A percentile compares a stretch with the other conserved stretches of the same genome.
Conservation (phyloP, 2,113 vertebrate species). For the Todiramphus saurophagus region DNA sequence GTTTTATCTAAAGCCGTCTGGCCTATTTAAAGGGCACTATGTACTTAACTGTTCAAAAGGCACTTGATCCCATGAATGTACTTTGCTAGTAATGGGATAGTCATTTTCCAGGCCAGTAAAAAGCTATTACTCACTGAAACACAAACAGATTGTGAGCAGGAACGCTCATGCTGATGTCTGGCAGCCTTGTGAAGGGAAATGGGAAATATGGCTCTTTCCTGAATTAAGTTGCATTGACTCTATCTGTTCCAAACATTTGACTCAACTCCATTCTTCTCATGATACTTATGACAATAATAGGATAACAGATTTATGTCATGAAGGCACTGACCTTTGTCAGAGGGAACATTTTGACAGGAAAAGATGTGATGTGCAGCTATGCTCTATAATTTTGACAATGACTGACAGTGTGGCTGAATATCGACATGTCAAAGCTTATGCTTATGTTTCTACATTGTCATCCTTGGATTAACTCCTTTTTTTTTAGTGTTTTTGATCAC, state of each 20-base stretch:
- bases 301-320: slow-evolving; percentile 71
- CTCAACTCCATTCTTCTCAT: slow-evolving; percentile 31
- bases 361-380: not conserved
- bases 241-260: slow-evolving; percentile 54
- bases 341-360: slow-evolving; percentile 63
- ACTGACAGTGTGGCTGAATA: slow-evolving; percentile 52
- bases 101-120: slow-evolving; percentile 57
- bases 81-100: slow-evolving; percentile 27
- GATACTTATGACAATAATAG: slow-evolving; percentile 61
- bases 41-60: slow-evolving; percentile 51
- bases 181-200: slow-evolving; percentile 15
- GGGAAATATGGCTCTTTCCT: not conserved
- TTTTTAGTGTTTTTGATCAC: not conserved
- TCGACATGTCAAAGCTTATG: not conserved
- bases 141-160: slow-evolving; percentile 29
- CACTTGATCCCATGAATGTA: slow-evolving; percentile 19
- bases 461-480: slow-evolving; percentile 61
- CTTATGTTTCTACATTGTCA: slow-evolving; percentile 44
- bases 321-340: slow-evolving; percentile 71
- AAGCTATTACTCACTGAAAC: slow-evolving; percentile 47
- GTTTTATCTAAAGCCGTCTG: not conserved
- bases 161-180: not conserved
- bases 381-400: slow-evolving; percentile 59
- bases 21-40: not conserved
- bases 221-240: not conserved